These are phyloP conservation scores for Papilio demoleus DNA, from an alignment of 2,888 invertebrate genomes.

Conservation along the genomic window DNA sequence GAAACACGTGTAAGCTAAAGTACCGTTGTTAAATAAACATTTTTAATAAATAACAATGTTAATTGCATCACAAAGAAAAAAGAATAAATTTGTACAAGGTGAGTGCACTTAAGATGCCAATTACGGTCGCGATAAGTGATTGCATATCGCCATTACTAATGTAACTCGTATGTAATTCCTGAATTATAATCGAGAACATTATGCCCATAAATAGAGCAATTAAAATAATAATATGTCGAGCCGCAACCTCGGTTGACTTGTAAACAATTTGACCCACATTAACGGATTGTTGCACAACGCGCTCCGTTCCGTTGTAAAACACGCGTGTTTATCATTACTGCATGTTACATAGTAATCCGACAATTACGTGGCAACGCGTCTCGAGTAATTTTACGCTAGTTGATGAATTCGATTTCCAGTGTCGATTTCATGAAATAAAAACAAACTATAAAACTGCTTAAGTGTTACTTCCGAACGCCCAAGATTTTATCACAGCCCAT, in stretches of 20 bases:
- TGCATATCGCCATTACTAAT: conserved; percentile 40
- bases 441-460: neutral
- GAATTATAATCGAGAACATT: conserved; percentile 43
- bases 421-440: neutral
- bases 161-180: conserved; percentile 41
- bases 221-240: conserved; percentile 57
- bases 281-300: conserved; percentile 63
- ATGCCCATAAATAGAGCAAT: conserved; percentile 56
- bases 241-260: conserved; percentile 67
- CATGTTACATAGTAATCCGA: conserved; percentile 32
- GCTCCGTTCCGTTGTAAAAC: conserved; percentile 17
- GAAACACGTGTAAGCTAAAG: conserved; percentile 1
- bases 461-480: neutral
- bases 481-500: neutral
- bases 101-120: conserved; percentile 4
- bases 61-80: conserved; percentile 4
- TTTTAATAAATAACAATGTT: conserved; percentile 9
- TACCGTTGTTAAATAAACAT: neutral
- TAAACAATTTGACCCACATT: conserved; percentile 73
- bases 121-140: conserved; percentile 20
- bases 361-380: neutral
- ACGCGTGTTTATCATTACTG: conserved; percentile 40
- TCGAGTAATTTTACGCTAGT: neutral
- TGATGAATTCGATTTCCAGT: neutral
- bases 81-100: conserved; percentile 23